Evolutionary conservation across 2,888 invertebrate genomes (phyloP).

Genomic region (Blastobasis lacticolella): DNA sequence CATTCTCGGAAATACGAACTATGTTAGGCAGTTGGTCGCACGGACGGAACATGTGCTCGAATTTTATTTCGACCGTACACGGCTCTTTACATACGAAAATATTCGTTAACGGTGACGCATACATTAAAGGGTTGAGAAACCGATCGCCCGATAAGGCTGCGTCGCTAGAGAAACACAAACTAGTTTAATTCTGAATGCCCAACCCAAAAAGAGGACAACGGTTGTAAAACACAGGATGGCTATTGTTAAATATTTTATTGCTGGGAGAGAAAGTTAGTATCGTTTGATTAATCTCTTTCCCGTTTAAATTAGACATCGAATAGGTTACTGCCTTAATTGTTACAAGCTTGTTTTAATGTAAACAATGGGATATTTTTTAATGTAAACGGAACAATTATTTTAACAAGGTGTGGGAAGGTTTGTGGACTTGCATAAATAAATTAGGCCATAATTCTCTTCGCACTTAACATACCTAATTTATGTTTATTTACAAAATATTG

Average conservation of each 20-base stretch:
- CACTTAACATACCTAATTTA: no score
- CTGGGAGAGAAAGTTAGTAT: constrained; percentile 54
- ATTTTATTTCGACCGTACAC: constrained; percentile 30
- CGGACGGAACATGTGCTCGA: constrained; percentile 21
- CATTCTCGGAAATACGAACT: constrained; percentile 44
- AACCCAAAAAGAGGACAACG: constrained; percentile 49
- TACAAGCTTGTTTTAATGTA: constrained; percentile 48
- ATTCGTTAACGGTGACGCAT: constrained; percentile 52
- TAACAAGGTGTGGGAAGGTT: constrained; percentile 3
- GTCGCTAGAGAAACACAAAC: constrained; percentile 57
- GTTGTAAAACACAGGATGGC: constrained; percentile 59
- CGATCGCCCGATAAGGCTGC: constrained; percentile 59
- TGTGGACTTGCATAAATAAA: no score
- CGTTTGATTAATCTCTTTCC: constrained; percentile 64
- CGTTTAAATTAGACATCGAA: constrained; percentile 62
- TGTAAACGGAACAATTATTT: constrained; percentile 5
- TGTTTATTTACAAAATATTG: no score
- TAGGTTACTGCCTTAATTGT: constrained; percentile 51
- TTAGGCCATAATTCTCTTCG: no score
- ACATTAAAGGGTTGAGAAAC: constrained; percentile 64
- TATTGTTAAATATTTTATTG: constrained; percentile 63
- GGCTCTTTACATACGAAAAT: constrained; percentile 32
- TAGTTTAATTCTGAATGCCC: constrained; percentile 55
- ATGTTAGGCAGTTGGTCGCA: constrained; percentile 36
- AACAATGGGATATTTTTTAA: constrained; percentile 34